Evolutionary conservation across 2,797 vertebrate genomes (phyloP).

Genomic region (Coracias cyanogaster): DNA sequence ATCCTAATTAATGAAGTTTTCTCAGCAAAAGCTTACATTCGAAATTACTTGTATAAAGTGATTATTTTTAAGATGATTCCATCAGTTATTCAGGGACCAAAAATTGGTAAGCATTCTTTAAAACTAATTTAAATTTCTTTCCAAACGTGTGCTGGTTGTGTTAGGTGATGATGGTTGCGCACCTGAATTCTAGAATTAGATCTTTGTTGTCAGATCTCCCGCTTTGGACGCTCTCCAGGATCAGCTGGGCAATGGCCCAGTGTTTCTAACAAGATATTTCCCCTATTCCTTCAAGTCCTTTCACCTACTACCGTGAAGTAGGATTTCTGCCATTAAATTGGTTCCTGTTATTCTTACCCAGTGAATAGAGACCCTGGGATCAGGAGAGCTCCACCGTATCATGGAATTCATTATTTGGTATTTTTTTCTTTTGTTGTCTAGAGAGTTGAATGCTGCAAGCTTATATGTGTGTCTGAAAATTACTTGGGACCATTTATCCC

Average conservation of each 20-base stretch:
- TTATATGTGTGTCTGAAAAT: background rate
- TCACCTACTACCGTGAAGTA: background rate
- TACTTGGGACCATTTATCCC: background rate
- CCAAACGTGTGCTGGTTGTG: rapidly evolving
- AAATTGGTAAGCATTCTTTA: background rate
- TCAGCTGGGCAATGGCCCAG: background rate
- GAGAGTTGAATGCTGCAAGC: background rate
- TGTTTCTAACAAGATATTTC: background rate
- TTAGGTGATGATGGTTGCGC: rapidly evolving
- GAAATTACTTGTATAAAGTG: background rate
- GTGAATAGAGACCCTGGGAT: background rate
- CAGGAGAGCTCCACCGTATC: background rate
- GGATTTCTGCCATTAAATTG: background rate
- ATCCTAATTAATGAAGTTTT: background rate
- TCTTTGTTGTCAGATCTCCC: background rate
- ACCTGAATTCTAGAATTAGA: background rate
- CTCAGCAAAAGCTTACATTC: background rate
- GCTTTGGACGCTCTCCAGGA: background rate
- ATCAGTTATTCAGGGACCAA: background rate
- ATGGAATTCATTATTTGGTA: background rate
- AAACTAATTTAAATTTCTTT: background rate
- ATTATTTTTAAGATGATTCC: background rate
- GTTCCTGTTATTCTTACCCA: background rate
- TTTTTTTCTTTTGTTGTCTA: background rate
- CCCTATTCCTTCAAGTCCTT: background rate